Base-by-base conservation (phyloP, 2,113 vertebrate genomes). In the Nibea albiflora region DNA sequence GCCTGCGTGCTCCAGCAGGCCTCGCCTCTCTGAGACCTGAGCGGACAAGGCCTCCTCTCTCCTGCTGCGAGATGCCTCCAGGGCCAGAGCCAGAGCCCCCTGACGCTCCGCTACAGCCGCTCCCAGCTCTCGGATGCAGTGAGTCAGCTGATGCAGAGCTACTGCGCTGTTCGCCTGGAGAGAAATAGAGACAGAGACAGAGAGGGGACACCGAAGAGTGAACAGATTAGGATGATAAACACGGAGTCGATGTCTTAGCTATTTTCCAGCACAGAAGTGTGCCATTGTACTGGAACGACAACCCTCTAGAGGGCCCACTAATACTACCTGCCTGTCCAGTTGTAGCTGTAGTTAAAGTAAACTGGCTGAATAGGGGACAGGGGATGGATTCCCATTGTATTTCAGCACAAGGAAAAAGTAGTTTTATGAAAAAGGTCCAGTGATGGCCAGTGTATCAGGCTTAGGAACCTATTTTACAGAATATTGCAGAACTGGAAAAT, bases 1-100 rank as follows among this genome's bases (percentile, higher is more conserved):
- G 3, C 98, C 98, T 0, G 96, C 96, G 39, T 97, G 94, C 50
- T 99, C 97, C 94, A 98, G 91, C 92, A 99, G 96, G 76, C 96
- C 95, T 82, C 93, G 95, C 87, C 96, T 97, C 87, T 97, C 96
- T 1, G 93, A 95, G 58, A 97, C 94, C 95, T 99, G 98, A 20
- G 81, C 9, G 0, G 94, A 93, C 81, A 99, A 95, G 56, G 94
- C 93, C 53, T 95, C 94, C 58, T 94, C 91, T 46, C 95, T 94
- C 70, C 96, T 94, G 57, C 90, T 91, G 65, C 96, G 95, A 64
- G 96, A 95, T 12, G 95, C 97, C 80, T 98, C 97, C 2, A 99
- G 93, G 2, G 95, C 95, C 91, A 95, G 90, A 10, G 96, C 91
- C 88, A 99, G 89, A 0, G 93, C 88, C 0, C 93, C 92, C 76